Base-by-base conservation (phyloP, 2,797 vertebrate species). In the Prunella strophiata region DNA sequence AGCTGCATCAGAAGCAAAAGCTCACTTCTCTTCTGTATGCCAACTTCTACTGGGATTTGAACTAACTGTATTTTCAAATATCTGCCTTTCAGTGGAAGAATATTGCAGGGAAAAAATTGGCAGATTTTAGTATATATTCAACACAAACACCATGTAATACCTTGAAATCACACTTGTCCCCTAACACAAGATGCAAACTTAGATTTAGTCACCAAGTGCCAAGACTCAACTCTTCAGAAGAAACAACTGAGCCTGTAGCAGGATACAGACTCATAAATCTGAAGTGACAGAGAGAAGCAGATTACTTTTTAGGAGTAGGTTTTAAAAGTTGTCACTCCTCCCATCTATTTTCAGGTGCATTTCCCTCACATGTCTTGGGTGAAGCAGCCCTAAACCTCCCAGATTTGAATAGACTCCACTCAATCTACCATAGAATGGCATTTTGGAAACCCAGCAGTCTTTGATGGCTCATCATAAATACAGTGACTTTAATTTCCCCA, bases 231-330 rank as follows among this genome's bases (percentile, higher is more conserved):
- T 89, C 55, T 85, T 81, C 70, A 92, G 68, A 40, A 91, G 68
- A 78, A 91, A 82, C 20, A 82, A 50, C 38, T 63, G 32, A 94
- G 79, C 55, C 65, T 83, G 32, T 71, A 70, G 89, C 82, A 86
- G n/a, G n/a, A 65, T 72, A 71, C 9, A 86, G 66, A 68, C 65
- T 80, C 42, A 92, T 84, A 81, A 89, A 94, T 75, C 47, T 58
- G 65, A n/a, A 91, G 79, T 86, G 83, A 94, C 82, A 95, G 61
- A 65, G 89, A 78, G 68, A 91, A 88, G 54, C 9, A 72, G 20
- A 70, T 72, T 72, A 75, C 18, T 62, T 88, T 85, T 75, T 23
- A 75, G 34, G 54, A 83, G 40, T 10, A 65, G 5, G 16, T 76
- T 94, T 82, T 86, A 52, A 88, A 93, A 74, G 50, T 2, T 73